Evolutionary conservation across 2,797 vertebrate genomes (phyloP), one percentile per base, ranked within the genome.

Genomic region (Siniperca undulata): DNA sequence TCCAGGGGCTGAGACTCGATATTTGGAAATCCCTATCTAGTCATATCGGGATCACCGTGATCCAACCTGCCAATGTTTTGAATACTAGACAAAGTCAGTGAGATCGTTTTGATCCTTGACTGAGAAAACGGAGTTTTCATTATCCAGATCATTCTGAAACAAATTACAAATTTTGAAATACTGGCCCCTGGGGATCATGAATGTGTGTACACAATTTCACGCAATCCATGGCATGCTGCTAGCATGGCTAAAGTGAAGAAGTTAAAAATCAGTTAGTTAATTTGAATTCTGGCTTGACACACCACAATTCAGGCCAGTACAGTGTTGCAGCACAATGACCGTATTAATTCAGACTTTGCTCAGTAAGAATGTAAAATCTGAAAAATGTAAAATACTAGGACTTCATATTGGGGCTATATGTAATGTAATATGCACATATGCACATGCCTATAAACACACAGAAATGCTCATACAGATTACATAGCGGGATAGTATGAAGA

Each of bases 401-500:
- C 42, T 69, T 72, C 7, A 65, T 62, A 22, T 70, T 40, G 16
- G n/a, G 9, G 7, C 16, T 52, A 5, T 60, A 56, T 64, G 13
- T 71, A 34, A 70, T 30, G 30, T 30, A 44, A 19, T 55, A 66
- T 67, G 36, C 58, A 69, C 27, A 84, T 46, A 78, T 81, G 52
- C 73, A 52, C 17, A 59, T 55, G 55, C 46, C 75, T 74, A 59
- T 34, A 86, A 71, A 84, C 52, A 65, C 74, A 71, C 73, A 75
- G 66, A 38, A 24, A 88, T 34, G 58, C 58, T 17, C 86, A 80
- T 69, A 83, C 42, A 82, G 86, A 88, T 88, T 86, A 74, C 55
- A 78, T 60, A 80, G 85, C 20, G 27, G 80, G 81, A 82, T 69
- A 73, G 84, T 69, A 83, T 79, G 77, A 88, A 88, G 86, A 96